Base-by-base conservation (phyloP, 2,113 vertebrate genomes). In the Australoheros scitulus region DNA sequence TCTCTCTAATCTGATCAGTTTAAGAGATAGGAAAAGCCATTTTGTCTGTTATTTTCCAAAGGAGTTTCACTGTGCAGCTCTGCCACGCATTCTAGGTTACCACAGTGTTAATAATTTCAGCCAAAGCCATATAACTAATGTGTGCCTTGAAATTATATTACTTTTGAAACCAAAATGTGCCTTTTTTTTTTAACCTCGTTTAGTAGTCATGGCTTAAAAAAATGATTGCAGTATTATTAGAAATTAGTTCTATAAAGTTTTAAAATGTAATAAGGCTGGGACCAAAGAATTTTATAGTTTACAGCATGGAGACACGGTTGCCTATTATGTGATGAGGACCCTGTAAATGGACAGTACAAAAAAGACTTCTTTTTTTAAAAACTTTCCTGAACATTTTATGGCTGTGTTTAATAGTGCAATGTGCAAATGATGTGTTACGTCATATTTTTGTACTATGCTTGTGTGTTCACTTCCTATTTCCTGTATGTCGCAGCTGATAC, bases 1-100 rank as follows among this genome's bases (percentile, higher is more conserved):
- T 60, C 58, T 61, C 80, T 88, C 78, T 91, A 90, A 93, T 91
- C 92, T 81, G 90, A 92, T 92, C 90, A 65, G 88, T 86, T 83
- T 92, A 79, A 59, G 87, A 86, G 89, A 93, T 93, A 93, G 77
- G 90, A 91, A 86, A 89, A 90, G 86, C 79, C 52, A 10, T 81
- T 84, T 74, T 36, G 84, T 88, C 81, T 82, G 87, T 87, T 83
- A 18, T 83, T 81, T 79, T 83, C 87, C 82, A 87, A 88, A 89
- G 87, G 89, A 72, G 81, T 80, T 81, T 80, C 77, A 84, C 72
- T 86, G 81, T 80, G 80, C 63, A 72, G 86, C 63, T 43, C 56
- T 20, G 26, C 87, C 88, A 80, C 94, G 92, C 92, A 95, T 92
- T 95, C 91, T 78, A 92, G 85, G 93, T 94, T 95, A 95, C 94